Evolutionary conservation across 1,140 invertebrate genomes (phyloP).

Genomic region (Palaemon carinicauda): DNA sequence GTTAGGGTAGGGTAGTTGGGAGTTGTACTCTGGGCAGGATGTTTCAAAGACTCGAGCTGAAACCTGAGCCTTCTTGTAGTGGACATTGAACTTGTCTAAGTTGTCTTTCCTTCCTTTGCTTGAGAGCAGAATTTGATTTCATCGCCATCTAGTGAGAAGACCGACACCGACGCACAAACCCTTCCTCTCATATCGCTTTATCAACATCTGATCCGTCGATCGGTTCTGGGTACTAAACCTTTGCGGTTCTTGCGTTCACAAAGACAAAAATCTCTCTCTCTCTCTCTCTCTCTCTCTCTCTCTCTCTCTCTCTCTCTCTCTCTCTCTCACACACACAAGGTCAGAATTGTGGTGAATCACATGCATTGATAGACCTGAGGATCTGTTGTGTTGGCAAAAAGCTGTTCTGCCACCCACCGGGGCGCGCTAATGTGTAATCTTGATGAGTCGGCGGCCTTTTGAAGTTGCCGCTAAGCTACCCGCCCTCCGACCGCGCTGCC

Average conservation of each 20-base stretch:
- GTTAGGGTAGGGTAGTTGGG: not conserved
- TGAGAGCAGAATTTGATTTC: too few species aligned
- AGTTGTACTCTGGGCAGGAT: too few species aligned
- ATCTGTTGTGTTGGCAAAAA: slow-evolving; percentile 45
- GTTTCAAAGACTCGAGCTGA: too few species aligned
- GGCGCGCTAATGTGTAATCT: slow-evolving; percentile 55
- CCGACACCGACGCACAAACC: too few species aligned
- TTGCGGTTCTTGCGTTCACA: too few species aligned
- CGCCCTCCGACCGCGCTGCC: slow-evolving; percentile 18
- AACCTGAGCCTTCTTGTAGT: too few species aligned
- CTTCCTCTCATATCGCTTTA: not conserved
- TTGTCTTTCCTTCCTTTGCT: too few species aligned
- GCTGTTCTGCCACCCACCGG: slow-evolving; percentile 50
- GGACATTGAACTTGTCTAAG: too few species aligned
- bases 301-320: slow-evolving; percentile 2
- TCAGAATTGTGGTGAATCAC: slow-evolving; percentile 57
- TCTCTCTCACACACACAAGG: slow-evolving; percentile 51
- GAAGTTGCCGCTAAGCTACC: slow-evolving; percentile 34
- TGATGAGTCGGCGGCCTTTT: slow-evolving; percentile 49
- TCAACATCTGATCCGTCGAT: slow-evolving; percentile 10
- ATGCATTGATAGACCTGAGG: slow-evolving; percentile 56
- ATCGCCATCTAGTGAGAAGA: too few species aligned
- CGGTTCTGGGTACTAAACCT: too few species aligned
- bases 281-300: not conserved
- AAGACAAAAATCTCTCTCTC: too few species aligned